These are phyloP conservation scores for Eupithecia centaureata DNA, from an alignment of 2,888 invertebrate species.

Conservation along the genomic window DNA sequence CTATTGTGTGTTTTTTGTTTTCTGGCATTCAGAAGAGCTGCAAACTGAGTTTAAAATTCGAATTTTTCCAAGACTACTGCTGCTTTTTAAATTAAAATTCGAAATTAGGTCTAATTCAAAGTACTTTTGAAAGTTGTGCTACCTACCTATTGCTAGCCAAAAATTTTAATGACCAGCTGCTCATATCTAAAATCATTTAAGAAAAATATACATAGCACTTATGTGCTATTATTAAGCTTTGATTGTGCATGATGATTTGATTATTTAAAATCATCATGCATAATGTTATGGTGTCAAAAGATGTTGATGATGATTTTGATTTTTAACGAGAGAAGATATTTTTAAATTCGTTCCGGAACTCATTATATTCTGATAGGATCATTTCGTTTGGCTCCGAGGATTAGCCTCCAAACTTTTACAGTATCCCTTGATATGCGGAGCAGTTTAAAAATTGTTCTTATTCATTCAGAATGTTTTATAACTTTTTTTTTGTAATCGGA, in stretches of 20 bases:
- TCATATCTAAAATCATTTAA: too few relatives aligned
- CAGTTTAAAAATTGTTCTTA: slow-evolving; percentile 43
- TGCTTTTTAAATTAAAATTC: too few relatives aligned
- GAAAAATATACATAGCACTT: too few relatives aligned
- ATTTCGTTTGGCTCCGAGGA: slow-evolving; percentile 24
- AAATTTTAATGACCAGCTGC: too few relatives aligned
- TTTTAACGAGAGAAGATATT: neutral
- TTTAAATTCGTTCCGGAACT: slow-evolving; percentile 17
- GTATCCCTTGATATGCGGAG: slow-evolving; percentile 31
- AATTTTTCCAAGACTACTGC: too few relatives aligned
- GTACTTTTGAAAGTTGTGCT: too few relatives aligned
- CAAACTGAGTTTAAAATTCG: neutral
- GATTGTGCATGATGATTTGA: too few relatives aligned
- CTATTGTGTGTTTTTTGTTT: neutral
- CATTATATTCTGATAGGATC: slow-evolving; percentile 26
- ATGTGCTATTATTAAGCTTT: too few relatives aligned
- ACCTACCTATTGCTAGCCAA: too few relatives aligned
- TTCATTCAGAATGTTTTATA: slow-evolving; percentile 47
- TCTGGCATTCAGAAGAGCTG: neutral
- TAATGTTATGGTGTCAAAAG: neutral
- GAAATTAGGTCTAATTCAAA: too few relatives aligned
- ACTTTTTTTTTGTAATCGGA: slow-evolving; percentile 49
- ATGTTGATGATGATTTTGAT: neutral
- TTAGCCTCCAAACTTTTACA: slow-evolving; percentile 34
- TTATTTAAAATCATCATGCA: too few relatives aligned